Evolutionary conservation across 2,113 vertebrate species (phyloP).

Genomic region (Sula dactylatra): DNA sequence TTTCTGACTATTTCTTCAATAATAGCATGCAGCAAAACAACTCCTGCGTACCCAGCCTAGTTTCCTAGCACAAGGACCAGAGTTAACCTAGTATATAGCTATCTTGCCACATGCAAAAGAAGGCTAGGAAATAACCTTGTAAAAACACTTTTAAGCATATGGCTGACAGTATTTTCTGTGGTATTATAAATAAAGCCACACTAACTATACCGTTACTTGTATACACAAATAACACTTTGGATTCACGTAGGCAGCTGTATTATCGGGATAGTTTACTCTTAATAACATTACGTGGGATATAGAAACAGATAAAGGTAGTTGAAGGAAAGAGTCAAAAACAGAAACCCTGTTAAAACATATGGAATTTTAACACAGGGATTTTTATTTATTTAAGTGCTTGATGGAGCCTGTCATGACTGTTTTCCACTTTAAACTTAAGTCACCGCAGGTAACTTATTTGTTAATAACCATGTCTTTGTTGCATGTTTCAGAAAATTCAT

Average conservation of each 20-base stretch:
- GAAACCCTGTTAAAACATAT: not conserved
- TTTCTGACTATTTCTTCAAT: not conserved
- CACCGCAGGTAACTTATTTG: not conserved
- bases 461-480: not conserved
- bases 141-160: not conserved
- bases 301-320: not conserved
- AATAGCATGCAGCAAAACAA: not conserved
- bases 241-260: not conserved
- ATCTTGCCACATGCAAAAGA: not conserved
- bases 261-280: not conserved
- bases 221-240: not conserved
- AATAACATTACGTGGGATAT: not conserved
- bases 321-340: not conserved
- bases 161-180: not conserved
- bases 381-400: not conserved
- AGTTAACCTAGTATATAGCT: not conserved
- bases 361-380: not conserved
- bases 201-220: not conserved
- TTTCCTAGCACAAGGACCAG: not conserved
- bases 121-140: not conserved
- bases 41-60: not conserved
- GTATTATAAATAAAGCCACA: not conserved
- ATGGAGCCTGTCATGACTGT: not conserved
- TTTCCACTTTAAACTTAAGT: not conserved
- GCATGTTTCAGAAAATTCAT: not conserved